Evolutionary conservation across 2,888 invertebrate species (phyloP).

Genomic region (Chrysodeixis includens): DNA sequence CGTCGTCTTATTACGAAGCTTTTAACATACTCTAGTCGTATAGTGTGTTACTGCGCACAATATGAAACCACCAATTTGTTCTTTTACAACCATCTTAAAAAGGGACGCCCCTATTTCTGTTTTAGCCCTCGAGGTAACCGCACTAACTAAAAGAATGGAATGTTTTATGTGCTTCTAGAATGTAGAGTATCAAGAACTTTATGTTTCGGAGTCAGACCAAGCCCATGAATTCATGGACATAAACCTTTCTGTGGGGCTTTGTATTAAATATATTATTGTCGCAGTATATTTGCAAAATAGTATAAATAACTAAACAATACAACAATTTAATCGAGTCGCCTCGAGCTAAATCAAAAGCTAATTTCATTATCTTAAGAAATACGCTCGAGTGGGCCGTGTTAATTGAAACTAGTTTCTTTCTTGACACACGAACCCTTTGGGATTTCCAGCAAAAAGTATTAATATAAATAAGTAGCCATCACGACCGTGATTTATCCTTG

Average conservation of each 20-base stretch:
- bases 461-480: constrained; percentile 51
- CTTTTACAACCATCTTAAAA: constrained; percentile 71
- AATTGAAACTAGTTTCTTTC: constrained; percentile 28
- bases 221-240: constrained; percentile 54
- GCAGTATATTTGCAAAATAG: constrained; percentile 4
- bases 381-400: constrained; percentile 14
- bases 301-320: neutral
- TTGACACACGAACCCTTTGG: constrained; percentile 11
- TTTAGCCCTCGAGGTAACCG: constrained; percentile 60
- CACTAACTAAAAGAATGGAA: constrained; percentile 58
- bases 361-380: constrained; percentile 22
- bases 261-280: constrained; percentile 10
- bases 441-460: constrained; percentile 33
- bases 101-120: constrained; percentile 60
- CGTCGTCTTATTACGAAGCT: constrained; percentile 83
- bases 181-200: constrained; percentile 61
- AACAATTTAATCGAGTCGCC: constrained; percentile 3
- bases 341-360: constrained; percentile 18
- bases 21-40: constrained; percentile 74
- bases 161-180: constrained; percentile 61
- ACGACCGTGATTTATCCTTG: constrained; percentile 59
- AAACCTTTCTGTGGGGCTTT: constrained; percentile 42
- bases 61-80: constrained; percentile 68
- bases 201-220: constrained; percentile 55
- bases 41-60: constrained; percentile 66